Evolutionary conservation across 2,797 vertebrate species (phyloP), one percentile per base, ranked within the genome.

Genomic region (Enteromius viviparus): DNA sequence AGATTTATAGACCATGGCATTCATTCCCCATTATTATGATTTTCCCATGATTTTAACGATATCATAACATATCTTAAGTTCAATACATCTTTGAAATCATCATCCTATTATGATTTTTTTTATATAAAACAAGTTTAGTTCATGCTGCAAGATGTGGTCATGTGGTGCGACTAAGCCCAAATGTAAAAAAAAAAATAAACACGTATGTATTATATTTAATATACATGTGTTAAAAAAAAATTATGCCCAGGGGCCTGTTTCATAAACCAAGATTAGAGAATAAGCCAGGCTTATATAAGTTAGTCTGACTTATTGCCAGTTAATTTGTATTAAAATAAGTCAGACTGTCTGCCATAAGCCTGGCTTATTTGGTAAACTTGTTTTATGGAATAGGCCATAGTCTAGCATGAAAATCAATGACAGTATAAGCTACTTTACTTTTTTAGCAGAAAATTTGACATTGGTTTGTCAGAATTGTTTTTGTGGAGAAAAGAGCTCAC

Each of bases 391-490:
- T 1, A 26, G 26, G 26, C 26, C 32, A 11, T 15, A n/a, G 47
- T 49, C 42, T 32, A 51, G 1, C 60, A 49, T 34, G 19, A 29
- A 65, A 65, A 49, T 29, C 17, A 64, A 15, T 64, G 26, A 14
- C 12, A 29, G 37, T 78, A 4, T 32, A 47, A 53, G 23, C 26
- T 7, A 40, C 3, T 12, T 14, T 51, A 29, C 8, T 11, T 19
- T 45, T 70, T 45, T 5, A n/a, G 23, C 76, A 64, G 23, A 19
- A 64, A 21, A 21, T 70, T 15, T 80, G 21, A n/a, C 26, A 15
- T 21, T 32, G 40, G 17, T 12, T 77, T 64, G 40, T 77, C 37
- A 62, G 53, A 26, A 40, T 70, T 34, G 19, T 62, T 81, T 81
- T 70, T 47, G 26, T 8, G 10, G 26, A 49, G 51, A 62, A 7